phyloP scores from a whole-genome alignment of 2,113 vertebrate genomes.

The Actenoides lindsayi region DNA sequence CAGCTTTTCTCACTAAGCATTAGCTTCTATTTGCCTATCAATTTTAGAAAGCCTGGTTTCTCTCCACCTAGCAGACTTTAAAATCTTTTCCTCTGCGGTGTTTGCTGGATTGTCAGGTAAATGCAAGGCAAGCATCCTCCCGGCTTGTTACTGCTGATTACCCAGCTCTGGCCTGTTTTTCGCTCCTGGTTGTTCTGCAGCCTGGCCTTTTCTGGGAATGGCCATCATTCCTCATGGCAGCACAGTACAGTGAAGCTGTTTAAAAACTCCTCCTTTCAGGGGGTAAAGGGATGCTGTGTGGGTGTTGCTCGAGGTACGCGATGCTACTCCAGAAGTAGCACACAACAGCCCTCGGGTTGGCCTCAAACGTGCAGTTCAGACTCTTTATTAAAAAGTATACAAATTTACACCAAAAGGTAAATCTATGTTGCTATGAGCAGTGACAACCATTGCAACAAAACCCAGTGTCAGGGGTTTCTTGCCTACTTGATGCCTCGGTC shows the following conservation, averaged over 20 bases:
- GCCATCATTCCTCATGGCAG: background rate
- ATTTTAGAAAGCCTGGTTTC: slow-evolving; percentile 32
- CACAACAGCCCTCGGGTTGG: fast-evolving
- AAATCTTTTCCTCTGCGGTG: background rate
- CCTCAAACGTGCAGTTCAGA: background rate
- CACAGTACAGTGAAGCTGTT: background rate
- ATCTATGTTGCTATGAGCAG: background rate
- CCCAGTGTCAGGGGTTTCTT: fast-evolving
- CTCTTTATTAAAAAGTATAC: background rate
- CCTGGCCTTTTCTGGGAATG: slow-evolving; percentile 1
- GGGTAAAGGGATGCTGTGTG: background rate
- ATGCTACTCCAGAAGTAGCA: background rate
- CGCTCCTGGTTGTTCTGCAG: background rate
- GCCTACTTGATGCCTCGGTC: background rate
- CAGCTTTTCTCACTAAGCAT: slow-evolving; percentile 51
- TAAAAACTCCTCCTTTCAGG: background rate
- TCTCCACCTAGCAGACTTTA: background rate
- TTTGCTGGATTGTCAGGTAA: slow-evolving; percentile 25
- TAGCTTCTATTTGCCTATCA: slow-evolving; percentile 39
- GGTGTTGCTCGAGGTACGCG: background rate
- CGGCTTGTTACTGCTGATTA: slow-evolving; percentile 4
- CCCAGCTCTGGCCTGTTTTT: background rate
- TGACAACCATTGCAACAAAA: background rate
- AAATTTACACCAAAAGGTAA: background rate
- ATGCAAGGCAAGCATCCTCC: slow-evolving; percentile 42